A percentile compares a stretch with the other conserved stretches of the same genome.
Conservation (phyloP, 2,888 invertebrate species). For the Drosophila greeni region DNA sequence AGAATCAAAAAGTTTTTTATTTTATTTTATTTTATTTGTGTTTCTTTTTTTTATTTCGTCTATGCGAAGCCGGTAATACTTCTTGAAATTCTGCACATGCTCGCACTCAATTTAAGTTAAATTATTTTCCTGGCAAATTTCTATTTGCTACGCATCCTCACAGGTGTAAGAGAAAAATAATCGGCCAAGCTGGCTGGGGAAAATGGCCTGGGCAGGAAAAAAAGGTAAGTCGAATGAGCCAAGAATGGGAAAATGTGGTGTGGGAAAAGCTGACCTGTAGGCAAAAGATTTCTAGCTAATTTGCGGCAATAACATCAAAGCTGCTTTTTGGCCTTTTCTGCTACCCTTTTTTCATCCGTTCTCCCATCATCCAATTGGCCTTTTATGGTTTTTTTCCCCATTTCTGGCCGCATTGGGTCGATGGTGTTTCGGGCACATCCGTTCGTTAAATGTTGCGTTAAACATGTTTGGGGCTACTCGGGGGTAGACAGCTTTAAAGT, state of each 20-base stretch:
- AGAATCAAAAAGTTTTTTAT: constrained; percentile 28
- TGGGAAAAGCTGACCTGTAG: constrained; percentile 49
- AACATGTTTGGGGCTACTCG: constrained; percentile 39
- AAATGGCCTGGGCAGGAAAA: constrained; percentile 25
- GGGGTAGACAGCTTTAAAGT: constrained; percentile 16
- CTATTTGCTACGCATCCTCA: constrained; percentile 37
- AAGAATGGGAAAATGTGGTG: constrained; percentile 1
- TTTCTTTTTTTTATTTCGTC: constrained; percentile 8
- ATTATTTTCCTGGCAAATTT: constrained; percentile 65
- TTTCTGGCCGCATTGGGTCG: constrained; percentile 30
- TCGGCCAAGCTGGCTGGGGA: background rate
- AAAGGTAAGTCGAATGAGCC: constrained; percentile 20
- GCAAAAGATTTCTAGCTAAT: constrained; percentile 71
- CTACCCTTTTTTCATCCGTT: constrained; percentile 38
- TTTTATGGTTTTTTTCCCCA: constrained; percentile 40
- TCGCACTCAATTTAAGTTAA: constrained; percentile 68
- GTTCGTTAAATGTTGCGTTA: constrained; percentile 63
- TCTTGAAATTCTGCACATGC: constrained; percentile 68
- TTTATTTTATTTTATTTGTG: constrained; percentile 23
- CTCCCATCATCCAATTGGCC: constrained; percentile 49
- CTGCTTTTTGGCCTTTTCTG: constrained; percentile 53
- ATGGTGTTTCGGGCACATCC: constrained; percentile 40
- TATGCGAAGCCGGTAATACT: constrained; percentile 31
- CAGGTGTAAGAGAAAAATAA: constrained; percentile 44
- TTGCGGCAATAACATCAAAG: constrained; percentile 74